Percentiles rank a stretch among this genome's conserved stretches.
These are phyloP conservation scores for Heliconius aoede DNA, from an alignment of 2,888 invertebrate genomes.

Conservation along the genomic window DNA sequence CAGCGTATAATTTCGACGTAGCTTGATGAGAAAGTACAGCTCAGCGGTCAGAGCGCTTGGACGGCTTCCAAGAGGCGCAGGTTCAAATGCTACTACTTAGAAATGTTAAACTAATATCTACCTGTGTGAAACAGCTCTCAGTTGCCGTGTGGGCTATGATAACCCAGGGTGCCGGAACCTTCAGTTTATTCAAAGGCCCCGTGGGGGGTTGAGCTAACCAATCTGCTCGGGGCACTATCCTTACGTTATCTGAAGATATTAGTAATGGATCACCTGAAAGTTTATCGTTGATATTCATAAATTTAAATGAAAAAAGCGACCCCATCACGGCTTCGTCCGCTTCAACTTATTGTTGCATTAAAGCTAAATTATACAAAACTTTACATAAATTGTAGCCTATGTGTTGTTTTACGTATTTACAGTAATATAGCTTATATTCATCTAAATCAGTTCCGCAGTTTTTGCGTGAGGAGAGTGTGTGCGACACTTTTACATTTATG, in stretches of 20 bases:
- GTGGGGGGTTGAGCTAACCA: slow-evolving; percentile 88
- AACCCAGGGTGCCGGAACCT: slow-evolving; percentile 78
- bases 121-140: slow-evolving; percentile 82
- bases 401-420: neutral
- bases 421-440: neutral
- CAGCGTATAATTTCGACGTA: too few species aligned
- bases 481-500: neutral
- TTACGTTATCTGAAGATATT: slow-evolving; percentile 73
- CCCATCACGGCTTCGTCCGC: too few species aligned
- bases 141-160: slow-evolving; percentile 87
- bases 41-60: too few species aligned
- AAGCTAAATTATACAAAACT: neutral
- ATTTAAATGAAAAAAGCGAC: neutral
- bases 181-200: slow-evolving; percentile 60
- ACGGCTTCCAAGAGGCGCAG: too few species aligned
- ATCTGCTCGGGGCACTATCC: slow-evolving; percentile 82
- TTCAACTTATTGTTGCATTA: neutral
- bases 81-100: too few species aligned
- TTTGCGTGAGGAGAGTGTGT: neutral
- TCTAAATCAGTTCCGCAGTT: neutral
- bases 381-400: neutral
- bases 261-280: slow-evolving; percentile 67
- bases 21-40: too few species aligned
- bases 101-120: slow-evolving; percentile 48
- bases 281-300: neutral